phyloP scores from a whole-genome alignment of 2,888 invertebrate genomes.

The Branchipolynoe longqiensis region DNA sequence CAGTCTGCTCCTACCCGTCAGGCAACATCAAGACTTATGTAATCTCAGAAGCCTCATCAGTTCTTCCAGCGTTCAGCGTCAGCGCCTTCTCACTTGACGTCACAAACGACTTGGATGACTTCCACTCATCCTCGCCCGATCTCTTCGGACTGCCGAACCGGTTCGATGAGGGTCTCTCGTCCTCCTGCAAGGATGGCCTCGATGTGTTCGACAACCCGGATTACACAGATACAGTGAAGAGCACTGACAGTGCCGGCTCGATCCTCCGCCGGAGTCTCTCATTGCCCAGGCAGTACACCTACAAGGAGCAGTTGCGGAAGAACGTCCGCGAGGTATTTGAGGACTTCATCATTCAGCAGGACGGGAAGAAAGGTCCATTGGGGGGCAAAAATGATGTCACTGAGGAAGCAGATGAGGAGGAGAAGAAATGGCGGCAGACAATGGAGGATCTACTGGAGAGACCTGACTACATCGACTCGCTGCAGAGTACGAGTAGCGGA shows the following conservation, averaged over 20 bases:
- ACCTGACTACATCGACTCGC: constrained; percentile 68
- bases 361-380: not conserved
- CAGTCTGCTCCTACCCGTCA: not conserved
- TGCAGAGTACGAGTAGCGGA: constrained; percentile 67
- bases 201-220: constrained; percentile 64
- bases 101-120: not conserved
- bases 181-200: constrained; percentile 59
- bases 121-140: not conserved
- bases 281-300: constrained; percentile 60
- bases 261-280: constrained; percentile 62
- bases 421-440: constrained; percentile 64
- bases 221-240: constrained; percentile 66
- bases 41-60: constrained; percentile 64
- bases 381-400: not conserved
- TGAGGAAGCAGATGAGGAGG: not conserved
- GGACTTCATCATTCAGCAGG: constrained; percentile 57
- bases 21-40: constrained; percentile 60
- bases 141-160: not conserved
- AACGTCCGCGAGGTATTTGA: constrained; percentile 53
- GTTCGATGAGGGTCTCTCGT: constrained; percentile 49
- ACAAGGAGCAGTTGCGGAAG: constrained; percentile 9
- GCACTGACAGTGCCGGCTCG: constrained; percentile 64
- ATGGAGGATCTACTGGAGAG: constrained; percentile 70
- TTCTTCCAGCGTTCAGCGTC: constrained; percentile 61
- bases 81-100: constrained; percentile 64